Percentiles rank a stretch among this genome's conserved stretches.
Conservation (phyloP, 2,113 vertebrate genomes). For the Sialia sialis region DNA sequence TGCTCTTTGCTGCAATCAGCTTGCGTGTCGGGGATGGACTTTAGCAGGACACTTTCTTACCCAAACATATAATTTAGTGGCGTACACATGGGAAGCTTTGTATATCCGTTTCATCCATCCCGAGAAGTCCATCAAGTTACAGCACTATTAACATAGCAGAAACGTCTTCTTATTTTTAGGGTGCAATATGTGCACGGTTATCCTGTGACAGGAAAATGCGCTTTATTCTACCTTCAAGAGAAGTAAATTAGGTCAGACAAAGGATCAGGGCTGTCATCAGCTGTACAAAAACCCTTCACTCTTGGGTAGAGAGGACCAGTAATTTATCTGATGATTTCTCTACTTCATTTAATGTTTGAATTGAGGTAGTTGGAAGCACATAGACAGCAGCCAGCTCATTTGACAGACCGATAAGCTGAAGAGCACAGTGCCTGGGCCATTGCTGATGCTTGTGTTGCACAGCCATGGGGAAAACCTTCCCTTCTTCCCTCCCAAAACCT, state of each 20-base stretch:
- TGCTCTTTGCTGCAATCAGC: background rate
- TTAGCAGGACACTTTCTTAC: background rate
- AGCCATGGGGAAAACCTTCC: background rate
- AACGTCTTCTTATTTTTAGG: background rate
- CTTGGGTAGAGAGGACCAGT: slow-evolving; percentile 45
- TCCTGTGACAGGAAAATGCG: slow-evolving; percentile 17
- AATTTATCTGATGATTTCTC: slow-evolving; percentile 74
- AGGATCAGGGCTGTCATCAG: slow-evolving; percentile 71
- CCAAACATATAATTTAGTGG: background rate
- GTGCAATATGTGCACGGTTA: background rate
- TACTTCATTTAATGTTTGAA: slow-evolving; percentile 61
- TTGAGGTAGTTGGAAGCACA: background rate
- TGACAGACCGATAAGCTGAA: background rate
- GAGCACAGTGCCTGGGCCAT: background rate
- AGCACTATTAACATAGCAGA: background rate
- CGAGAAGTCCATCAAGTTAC: background rate
- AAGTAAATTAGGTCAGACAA: slow-evolving; percentile 82
- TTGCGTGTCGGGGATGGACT: background rate
- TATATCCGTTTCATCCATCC: background rate
- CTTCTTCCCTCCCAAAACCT: background rate
- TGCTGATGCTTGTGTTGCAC: background rate
- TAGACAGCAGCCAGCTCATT: background rate
- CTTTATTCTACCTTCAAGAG: slow-evolving; percentile 72
- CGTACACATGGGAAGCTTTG: background rate
- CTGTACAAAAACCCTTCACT: slow-evolving; percentile 61